These are phyloP conservation scores for Tachycineta bicolor DNA, from an alignment of 2,113 vertebrate genomes.

Conservation along the genomic window DNA sequence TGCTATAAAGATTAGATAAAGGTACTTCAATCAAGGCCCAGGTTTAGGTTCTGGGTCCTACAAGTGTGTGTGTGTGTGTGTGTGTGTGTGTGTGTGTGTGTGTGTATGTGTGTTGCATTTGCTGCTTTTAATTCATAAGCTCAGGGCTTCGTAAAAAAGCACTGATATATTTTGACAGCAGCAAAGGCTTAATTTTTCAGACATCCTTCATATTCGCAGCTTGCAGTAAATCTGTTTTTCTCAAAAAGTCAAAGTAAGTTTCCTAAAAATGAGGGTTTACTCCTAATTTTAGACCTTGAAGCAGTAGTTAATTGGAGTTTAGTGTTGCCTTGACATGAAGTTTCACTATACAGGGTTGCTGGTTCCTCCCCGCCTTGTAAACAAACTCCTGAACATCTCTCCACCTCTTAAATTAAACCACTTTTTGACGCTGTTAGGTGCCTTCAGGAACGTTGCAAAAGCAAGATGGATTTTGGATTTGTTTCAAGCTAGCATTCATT, in stretches of 20 bases:
- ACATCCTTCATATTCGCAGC: not conserved
- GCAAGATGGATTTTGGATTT: not conserved
- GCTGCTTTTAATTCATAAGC: not conserved
- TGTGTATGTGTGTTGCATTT: not conserved
- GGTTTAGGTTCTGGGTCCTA: not conserved
- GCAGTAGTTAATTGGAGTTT: not conserved
- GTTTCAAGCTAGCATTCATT: not conserved
- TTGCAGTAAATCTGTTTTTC: not conserved
- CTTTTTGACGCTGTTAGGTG: not conserved
- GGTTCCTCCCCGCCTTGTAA: not conserved
- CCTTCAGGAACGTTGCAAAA: not conserved
- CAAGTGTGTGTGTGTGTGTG: not conserved
- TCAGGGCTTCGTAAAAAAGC: not conserved
- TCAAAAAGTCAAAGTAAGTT: not conserved
- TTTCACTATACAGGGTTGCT: not conserved
- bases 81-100: not conserved
- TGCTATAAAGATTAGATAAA: not conserved
- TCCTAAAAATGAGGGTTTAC: not conserved
- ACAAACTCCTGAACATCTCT: not conserved
- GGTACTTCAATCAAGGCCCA: not conserved
- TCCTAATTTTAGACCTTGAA: not conserved
- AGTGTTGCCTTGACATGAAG: not conserved
- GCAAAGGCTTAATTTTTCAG: not conserved
- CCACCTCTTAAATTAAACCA: not conserved
- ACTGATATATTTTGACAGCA: not conserved